Percentiles rank a stretch among this genome's conserved stretches.
These are phyloP conservation scores for Allacma fusca DNA, from an alignment of 2,888 invertebrate genomes.

Conservation along the genomic window DNA sequence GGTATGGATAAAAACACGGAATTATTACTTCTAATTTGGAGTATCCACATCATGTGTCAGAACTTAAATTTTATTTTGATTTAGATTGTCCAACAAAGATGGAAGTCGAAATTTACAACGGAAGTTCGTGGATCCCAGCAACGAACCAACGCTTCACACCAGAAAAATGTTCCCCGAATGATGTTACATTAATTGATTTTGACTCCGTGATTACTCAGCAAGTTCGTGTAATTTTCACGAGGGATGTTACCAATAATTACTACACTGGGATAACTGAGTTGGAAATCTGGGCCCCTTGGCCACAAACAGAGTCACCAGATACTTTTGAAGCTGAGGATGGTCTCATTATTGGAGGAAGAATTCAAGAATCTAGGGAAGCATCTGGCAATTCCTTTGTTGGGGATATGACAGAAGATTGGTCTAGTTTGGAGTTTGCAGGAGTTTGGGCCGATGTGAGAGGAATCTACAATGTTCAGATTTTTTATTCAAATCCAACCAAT, in stretches of 20 bases:
- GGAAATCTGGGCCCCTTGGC: constrained; percentile 59
- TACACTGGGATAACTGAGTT: constrained; percentile 58
- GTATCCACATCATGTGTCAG: too few species aligned
- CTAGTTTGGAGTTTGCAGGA: constrained; percentile 55
- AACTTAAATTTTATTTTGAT: constrained; percentile 3
- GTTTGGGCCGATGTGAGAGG: constrained; percentile 54
- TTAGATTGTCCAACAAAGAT: constrained; percentile 53
- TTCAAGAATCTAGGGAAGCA: constrained; percentile 43
- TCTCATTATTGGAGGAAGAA: constrained; percentile 41
- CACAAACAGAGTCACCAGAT: constrained; percentile 45
- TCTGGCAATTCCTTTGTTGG: constrained; percentile 55
- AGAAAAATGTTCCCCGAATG: constrained; percentile 52
- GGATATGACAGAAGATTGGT: constrained; percentile 36
- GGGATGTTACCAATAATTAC: constrained; percentile 51
- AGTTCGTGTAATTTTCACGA: constrained; percentile 50
- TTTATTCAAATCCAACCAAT: constrained; percentile 48
- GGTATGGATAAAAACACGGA: constrained; percentile 38
- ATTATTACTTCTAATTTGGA: background rate
- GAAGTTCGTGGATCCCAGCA: constrained; percentile 42
- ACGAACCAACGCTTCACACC: constrained; percentile 45
- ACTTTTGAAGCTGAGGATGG: constrained; percentile 59
- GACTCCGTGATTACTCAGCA: constrained; percentile 50
- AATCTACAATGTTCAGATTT: constrained; percentile 47
- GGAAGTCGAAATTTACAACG: constrained; percentile 45
- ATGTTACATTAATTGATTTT: constrained; percentile 51